phyloP scores from a whole-genome alignment of 2,888 invertebrate species.

The Eupelmus urozonus region DNA sequence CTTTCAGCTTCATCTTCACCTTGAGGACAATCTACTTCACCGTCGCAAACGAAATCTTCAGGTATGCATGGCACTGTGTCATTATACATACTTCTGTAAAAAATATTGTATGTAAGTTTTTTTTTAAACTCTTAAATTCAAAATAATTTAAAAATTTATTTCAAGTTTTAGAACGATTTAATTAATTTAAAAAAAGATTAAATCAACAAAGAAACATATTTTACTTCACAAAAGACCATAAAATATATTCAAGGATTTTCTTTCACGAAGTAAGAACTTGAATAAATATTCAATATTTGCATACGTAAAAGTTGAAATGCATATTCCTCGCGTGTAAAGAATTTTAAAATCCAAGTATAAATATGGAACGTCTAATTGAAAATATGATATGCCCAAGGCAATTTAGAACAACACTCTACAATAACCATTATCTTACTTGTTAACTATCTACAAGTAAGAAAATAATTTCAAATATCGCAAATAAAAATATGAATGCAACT shows the following conservation, averaged over 20 bases:
- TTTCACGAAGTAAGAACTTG: not conserved
- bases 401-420: no score
- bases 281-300: slow-evolving; percentile 25
- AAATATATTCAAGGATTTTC: slow-evolving; percentile 5
- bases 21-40: slow-evolving; percentile 84
- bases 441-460: no score
- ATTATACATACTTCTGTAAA: slow-evolving; percentile 38
- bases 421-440: no score
- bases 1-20: slow-evolving; percentile 89
- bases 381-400: no score
- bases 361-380: no score
- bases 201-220: not conserved
- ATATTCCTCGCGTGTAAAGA: not conserved
- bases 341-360: no score
- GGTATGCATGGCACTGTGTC: slow-evolving; percentile 80
- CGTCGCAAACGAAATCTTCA: slow-evolving; percentile 87
- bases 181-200: not conserved
- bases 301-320: slow-evolving; percentile 15
- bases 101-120: no score
- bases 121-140: no score
- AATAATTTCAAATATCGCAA: no score
- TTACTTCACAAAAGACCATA: not conserved
- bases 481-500: no score
- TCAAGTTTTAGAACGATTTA: no score
- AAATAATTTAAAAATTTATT: no score